Evolutionary conservation across 2,797 vertebrate species (phyloP), one percentile per base, ranked within the genome.

Genomic region (Xenopus petersii): DNA sequence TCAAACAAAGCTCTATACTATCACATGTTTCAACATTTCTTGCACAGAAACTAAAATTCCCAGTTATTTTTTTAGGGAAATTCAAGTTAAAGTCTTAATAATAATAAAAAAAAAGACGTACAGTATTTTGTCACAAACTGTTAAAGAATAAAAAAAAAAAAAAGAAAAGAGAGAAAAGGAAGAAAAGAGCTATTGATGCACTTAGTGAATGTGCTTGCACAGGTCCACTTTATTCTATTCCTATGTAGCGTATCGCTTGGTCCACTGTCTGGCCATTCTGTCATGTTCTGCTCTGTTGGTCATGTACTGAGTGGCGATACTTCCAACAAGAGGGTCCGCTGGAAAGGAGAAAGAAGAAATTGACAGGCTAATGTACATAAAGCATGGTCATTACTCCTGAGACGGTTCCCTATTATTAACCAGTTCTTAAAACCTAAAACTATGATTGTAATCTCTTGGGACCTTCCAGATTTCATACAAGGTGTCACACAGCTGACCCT

Each of bases 161-260:
- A 91, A 90, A 88, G 83, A 87, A 81, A 80, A 83, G 86, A 58
- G 87, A 89, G 88, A 89, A 91, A 90, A 88, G 83, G 87, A 81
- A 80, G 83, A 87, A 88, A 64, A 82, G 91, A 89, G 85, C 84
- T 89, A 93, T 84, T 82, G 93, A 93, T 95, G 95, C 95, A 98
- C 95, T 95, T 95, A 90, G 94, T 95, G 95, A 95, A 90, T 96
- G 96, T 98, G 96, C 96, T 95, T 95, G 93, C 91, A 94, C 94
- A 92, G 92, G 93, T 89, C 88, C 90, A 85, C 89, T 83, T 81
- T 84, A 89, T 84, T 67, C 77, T 87, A 81, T 77, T 86, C 87
- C 89, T 93, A 93, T 82, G 92, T 93, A 79, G 92, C 92, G 0
- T 93, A 93, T 84, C 92, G 81, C 89, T 93, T 93, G 88, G 92